Evolutionary conservation across 2,888 invertebrate genomes (phyloP).

Genomic region (Sarcophaga rosellei): DNA sequence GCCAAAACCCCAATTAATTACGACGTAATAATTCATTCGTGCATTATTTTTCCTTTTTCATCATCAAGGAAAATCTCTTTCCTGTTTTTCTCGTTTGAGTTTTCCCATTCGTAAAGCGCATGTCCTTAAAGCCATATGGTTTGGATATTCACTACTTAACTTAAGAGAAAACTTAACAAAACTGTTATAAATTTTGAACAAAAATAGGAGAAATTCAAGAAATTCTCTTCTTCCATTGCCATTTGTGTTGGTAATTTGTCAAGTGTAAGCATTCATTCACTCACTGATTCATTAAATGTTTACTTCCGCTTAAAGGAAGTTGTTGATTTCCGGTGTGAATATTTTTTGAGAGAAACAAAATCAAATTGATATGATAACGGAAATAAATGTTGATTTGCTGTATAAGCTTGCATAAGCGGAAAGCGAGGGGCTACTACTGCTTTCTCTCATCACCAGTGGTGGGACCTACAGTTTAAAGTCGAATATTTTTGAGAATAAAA

Average conservation of each 20-base stretch:
- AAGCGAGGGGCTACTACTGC: no score
- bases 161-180: slow-evolving; percentile 14
- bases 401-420: no score
- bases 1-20: slow-evolving; percentile 46
- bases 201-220: slow-evolving; percentile 3
- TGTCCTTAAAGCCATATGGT: not conserved
- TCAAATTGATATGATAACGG: no score
- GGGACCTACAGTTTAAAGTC: no score
- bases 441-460: no score
- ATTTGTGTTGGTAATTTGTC: not conserved
- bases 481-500: no score
- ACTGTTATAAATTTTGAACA: slow-evolving; percentile 51
- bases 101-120: slow-evolving; percentile 22
- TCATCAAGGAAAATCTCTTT: slow-evolving; percentile 10
- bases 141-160: not conserved
- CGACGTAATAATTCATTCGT: slow-evolving; percentile 1
- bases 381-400: no score
- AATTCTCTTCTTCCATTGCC: slow-evolving; percentile 7
- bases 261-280: slow-evolving; percentile 5
- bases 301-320: slow-evolving; percentile 41
- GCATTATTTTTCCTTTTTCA: not conserved
- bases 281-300: not conserved
- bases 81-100: not conserved
- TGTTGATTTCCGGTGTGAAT: slow-evolving; percentile 20
- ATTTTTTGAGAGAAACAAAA: no score